These are phyloP conservation scores for Cabera pusaria DNA, from an alignment of 2,888 invertebrate genomes.

Conservation along the genomic window DNA sequence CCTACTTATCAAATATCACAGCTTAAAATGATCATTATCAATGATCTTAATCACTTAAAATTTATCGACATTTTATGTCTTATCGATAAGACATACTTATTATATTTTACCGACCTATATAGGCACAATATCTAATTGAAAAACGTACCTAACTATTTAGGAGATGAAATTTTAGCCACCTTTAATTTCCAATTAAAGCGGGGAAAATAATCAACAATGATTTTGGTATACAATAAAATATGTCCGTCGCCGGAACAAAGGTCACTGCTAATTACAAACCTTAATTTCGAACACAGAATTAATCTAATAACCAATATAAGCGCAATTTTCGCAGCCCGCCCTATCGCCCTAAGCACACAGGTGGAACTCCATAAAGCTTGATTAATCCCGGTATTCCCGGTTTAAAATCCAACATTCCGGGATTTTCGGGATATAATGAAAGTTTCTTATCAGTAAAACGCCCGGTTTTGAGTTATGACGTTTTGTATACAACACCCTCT, in stretches of 20 bases:
- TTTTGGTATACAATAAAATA: no score
- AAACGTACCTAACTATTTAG: no score
- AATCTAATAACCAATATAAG: conserved; percentile 68
- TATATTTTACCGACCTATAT: no score
- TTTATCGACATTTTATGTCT: no score
- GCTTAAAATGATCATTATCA: no score
- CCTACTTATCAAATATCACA: no score
- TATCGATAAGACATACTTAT: no score
- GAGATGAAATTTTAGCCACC: no score
- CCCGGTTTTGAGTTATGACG: conserved; percentile 74
- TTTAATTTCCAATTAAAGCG: no score
- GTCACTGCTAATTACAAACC: conserved; percentile 40
- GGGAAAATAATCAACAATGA: conserved; percentile 11
- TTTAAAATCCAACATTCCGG: conserved; percentile 79
- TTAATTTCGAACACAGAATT: conserved; percentile 55
- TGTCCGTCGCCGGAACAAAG: conserved; percentile 19
- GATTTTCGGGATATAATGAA: conserved; percentile 74
- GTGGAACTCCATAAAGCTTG: conserved; percentile 69
- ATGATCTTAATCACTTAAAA: no score
- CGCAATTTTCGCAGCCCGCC: conserved; percentile 60
- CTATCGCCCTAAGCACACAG: conserved; percentile 66
- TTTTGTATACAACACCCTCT: conserved; percentile 51
- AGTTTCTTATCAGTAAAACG: conserved; percentile 77
- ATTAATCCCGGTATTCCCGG: conserved; percentile 61
- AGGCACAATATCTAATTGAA: no score